Evolutionary conservation across 2,113 vertebrate genomes (phyloP).

Genomic region (Murina feae): DNA sequence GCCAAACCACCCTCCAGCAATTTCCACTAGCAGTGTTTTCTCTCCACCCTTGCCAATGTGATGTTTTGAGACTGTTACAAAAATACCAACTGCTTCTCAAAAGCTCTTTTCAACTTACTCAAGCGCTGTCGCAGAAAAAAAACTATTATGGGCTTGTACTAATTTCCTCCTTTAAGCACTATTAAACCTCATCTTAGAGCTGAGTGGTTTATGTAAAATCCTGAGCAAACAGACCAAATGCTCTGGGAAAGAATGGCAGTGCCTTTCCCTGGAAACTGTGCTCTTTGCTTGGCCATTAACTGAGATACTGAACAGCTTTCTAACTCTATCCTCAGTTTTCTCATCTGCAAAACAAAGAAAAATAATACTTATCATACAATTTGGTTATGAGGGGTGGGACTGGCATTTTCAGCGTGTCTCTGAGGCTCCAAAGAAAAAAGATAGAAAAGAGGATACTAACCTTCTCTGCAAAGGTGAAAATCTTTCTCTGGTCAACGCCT

Average conservation of each 20-base stretch:
- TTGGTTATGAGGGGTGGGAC: neutral
- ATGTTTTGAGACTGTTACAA: constrained; percentile 5
- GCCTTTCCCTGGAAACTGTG: neutral
- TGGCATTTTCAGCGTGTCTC: neutral
- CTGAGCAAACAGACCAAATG: neutral
- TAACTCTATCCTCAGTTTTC: neutral
- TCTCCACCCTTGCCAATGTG: neutral
- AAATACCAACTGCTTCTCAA: constrained; percentile 26
- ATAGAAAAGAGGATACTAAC: constrained; percentile 73
- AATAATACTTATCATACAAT: neutral
- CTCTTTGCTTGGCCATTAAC: neutral
- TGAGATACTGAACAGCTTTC: neutral
- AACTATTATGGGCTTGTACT: neutral
- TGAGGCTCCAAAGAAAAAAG: neutral
- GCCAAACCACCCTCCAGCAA: neutral
- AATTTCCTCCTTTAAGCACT: neutral
- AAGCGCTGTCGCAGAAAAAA: constrained; percentile 23
- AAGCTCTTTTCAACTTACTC: constrained; percentile 7
- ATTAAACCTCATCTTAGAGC: neutral
- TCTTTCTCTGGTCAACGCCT: constrained; percentile 97
- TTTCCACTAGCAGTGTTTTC: constrained; percentile 1
- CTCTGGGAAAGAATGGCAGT: neutral
- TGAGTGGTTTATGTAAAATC: neutral
- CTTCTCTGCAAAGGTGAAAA: constrained; percentile 98
- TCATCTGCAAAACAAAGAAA: neutral